Conservation (phyloP, 1,140 invertebrate genomes). For the Drosophila lacertosa region DNA sequence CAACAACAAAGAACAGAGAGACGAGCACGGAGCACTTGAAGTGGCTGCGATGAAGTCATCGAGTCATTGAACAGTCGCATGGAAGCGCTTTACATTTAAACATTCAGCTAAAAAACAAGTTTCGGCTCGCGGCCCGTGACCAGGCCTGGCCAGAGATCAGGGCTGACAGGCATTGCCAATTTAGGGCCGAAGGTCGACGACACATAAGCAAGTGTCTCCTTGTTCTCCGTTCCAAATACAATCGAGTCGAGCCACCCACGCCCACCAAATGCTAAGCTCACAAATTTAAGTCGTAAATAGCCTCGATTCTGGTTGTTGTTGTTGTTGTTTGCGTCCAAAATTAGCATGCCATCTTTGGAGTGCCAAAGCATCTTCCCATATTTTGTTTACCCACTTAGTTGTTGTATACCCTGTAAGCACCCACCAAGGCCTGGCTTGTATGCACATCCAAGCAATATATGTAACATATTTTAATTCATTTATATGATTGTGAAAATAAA, state of each 20-base stretch:
- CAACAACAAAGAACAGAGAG: not conserved
- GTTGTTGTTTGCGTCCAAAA: conserved; percentile 14
- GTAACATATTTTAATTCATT: too few species aligned
- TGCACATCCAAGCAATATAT: too few species aligned
- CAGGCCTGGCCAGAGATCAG: not conserved
- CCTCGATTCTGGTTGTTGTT: not conserved
- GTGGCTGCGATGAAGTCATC: conserved; percentile 32
- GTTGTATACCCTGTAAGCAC: conserved; percentile 9
- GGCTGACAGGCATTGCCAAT: conserved; percentile 10
- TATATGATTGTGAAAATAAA: not conserved
- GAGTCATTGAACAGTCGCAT: conserved; percentile 18
- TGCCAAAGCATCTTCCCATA: conserved; percentile 1
- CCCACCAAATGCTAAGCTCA: not conserved
- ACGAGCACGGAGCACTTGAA: not conserved
- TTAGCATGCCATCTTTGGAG: conserved; percentile 31
- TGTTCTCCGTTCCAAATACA: conserved; percentile 1
- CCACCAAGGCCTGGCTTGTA: too few species aligned
- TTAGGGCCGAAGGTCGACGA: conserved; percentile 38
- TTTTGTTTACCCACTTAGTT: not conserved
- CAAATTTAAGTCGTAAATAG: conserved; percentile 8
- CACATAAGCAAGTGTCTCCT: conserved; percentile 14
- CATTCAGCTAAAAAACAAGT: not conserved
- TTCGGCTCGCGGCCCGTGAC: conserved; percentile 1
- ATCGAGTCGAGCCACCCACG: conserved; percentile 1
- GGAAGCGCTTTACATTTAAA: conserved; percentile 26